Evolutionary conservation across 64 coral and sea anemone genomes (phyloP).

Genomic region (Montipora foliosa): DNA sequence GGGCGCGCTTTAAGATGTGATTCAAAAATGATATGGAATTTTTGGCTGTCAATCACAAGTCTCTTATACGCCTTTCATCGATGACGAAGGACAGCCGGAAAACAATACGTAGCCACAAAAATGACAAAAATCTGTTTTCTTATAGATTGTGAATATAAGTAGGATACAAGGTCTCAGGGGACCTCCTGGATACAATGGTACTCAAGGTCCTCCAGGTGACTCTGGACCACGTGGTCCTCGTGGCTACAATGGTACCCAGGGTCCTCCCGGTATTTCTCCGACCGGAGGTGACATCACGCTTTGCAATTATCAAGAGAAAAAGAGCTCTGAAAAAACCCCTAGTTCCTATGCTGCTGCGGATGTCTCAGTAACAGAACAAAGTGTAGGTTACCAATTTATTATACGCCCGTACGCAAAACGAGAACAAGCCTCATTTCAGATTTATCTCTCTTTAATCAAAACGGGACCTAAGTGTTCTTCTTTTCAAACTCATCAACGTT

Average conservation of each 20-base stretch:
- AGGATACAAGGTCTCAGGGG: neutral
- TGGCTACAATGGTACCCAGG: slow-evolving; percentile 28
- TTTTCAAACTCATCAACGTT: neutral
- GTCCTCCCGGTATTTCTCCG: neutral
- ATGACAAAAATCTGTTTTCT: no score
- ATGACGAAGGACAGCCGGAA: no score
- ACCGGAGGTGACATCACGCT: neutral
- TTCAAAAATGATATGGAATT: no score
- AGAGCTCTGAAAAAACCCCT: rapidly evolving
- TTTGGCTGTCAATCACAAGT: no score
- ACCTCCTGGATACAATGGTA: slow-evolving; percentile 13
- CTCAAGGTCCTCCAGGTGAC: neutral
- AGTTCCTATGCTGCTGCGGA: neutral
- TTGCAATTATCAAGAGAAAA: neutral
- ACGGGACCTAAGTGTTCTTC: neutral
- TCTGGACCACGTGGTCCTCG: neutral
- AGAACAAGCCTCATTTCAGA: neutral
- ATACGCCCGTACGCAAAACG: no score
- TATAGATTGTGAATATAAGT: neutral
- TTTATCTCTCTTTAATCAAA: no score
- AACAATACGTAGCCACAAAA: neutral
- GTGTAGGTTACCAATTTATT: neutral
- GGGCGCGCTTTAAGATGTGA: no score
- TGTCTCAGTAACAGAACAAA: neutral
- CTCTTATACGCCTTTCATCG: no score